Percentiles rank a stretch among this genome's conserved stretches.
These are phyloP conservation scores for Pedionomus torquatus DNA, from an alignment of 2,113 vertebrate genomes.

Conservation along the genomic window DNA sequence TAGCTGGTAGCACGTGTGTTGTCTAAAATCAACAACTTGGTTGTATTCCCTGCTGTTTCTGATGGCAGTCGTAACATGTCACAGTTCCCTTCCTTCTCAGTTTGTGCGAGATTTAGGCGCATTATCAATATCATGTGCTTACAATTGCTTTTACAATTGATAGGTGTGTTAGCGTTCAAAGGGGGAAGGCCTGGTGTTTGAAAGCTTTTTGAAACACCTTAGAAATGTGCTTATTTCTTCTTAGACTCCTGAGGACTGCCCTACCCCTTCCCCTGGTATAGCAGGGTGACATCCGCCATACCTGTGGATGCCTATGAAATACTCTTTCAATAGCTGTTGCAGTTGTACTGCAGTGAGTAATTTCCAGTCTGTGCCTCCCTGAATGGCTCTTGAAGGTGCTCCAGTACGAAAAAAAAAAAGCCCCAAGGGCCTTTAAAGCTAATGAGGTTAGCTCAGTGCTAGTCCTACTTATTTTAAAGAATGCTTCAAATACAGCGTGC, in stretches of 20 bases:
- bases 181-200: neutral
- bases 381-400: neutral
- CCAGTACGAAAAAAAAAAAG: neutral
- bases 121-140: neutral
- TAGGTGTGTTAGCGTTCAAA: conserved; percentile 5
- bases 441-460: neutral
- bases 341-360: neutral
- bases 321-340: neutral
- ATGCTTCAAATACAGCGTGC: neutral
- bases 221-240: neutral
- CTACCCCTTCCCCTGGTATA: neutral
- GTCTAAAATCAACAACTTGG: neutral
- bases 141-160: conserved; percentile 5
- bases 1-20: neutral
- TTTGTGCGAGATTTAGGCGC: neutral
- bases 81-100: neutral
- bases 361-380: neutral
- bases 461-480: neutral
- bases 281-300: neutral
- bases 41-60: neutral
- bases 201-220: conserved; percentile 7
- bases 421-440: neutral
- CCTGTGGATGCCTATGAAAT: fast-evolving
- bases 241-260: neutral
- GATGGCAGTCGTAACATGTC: neutral